A percentile compares a stretch with the other conserved stretches of the same genome.
Evolutionary conservation across 2,797 vertebrate species (phyloP).

Genomic region (Cetoscarus ocellatus): DNA sequence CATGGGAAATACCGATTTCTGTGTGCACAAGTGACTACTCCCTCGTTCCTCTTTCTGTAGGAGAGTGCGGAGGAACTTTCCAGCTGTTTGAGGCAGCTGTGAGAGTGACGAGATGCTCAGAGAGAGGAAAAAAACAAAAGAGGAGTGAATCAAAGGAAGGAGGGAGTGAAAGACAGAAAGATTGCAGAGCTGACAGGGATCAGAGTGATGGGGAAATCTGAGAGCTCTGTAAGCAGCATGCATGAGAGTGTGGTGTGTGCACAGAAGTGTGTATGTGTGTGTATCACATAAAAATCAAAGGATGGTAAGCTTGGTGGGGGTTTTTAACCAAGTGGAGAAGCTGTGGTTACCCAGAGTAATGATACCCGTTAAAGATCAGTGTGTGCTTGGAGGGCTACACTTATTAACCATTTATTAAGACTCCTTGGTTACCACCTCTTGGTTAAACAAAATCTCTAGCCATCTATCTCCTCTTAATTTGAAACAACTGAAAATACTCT

Average conservation of each 20-base stretch:
- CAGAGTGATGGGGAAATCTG: conserved; percentile 54
- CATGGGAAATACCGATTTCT: conserved; percentile 64
- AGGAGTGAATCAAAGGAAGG: conserved; percentile 58
- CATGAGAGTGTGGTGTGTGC: conserved; percentile 15
- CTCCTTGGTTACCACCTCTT: background rate
- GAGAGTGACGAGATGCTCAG: conserved; percentile 23
- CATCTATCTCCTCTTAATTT: no score
- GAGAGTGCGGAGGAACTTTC: conserved; percentile 48
- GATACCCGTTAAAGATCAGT: conserved; percentile 38
- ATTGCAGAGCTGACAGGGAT: conserved; percentile 59
- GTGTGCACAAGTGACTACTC: conserved; percentile 33
- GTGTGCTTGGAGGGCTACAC: background rate
- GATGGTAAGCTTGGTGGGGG: conserved; percentile 25
- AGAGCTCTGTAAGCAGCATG: conserved; percentile 41
- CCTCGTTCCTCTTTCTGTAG: conserved; percentile 34
- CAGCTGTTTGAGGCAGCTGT: conserved; percentile 84
- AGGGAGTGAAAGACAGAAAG: conserved; percentile 55
- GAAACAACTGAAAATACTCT: no score
- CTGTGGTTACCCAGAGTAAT: conserved; percentile 49
- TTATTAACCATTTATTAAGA: background rate
- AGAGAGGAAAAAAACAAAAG: conserved; percentile 7
- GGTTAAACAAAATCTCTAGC: background rate
- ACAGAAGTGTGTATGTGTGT: conserved; percentile 9
- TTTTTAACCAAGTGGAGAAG: conserved; percentile 16
- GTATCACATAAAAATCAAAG: conserved; percentile 39